Evolutionary conservation across 2,113 vertebrate genomes (phyloP).

Genomic region (Monarcha castaneiventris): DNA sequence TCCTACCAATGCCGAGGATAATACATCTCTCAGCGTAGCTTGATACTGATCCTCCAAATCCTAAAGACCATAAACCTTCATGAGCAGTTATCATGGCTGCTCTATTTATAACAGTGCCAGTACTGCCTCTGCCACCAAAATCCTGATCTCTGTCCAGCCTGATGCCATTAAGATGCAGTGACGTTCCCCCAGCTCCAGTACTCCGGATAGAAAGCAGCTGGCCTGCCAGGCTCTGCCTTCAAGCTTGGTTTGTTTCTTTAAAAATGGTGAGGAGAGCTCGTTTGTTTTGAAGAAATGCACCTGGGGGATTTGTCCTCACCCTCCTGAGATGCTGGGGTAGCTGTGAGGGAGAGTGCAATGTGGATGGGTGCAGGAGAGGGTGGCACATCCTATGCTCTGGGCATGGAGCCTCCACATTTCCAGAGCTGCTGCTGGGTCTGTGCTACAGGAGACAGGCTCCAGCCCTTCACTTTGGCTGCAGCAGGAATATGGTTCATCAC

Average conservation of each 20-base stretch:
- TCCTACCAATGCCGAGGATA: not conserved
- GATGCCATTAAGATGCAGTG: conserved; percentile 27
- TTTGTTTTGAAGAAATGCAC: not conserved
- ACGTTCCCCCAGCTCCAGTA: not conserved
- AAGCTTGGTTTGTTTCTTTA: not conserved
- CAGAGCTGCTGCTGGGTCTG: not conserved
- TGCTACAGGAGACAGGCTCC: not conserved
- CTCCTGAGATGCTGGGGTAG: not conserved
- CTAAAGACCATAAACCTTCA: not conserved
- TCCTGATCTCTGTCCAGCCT: conserved; percentile 28
- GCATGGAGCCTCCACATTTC: not conserved
- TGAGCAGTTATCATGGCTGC: not conserved
- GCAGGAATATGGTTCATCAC: not conserved
- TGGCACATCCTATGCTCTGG: not conserved
- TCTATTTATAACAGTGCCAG: conserved; percentile 12
- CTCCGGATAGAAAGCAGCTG: conserved; percentile 21
- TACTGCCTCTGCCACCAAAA: conserved; percentile 26
- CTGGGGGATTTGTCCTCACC: not conserved
- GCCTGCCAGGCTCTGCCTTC: conserved; percentile 5
- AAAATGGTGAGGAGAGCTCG: not conserved
- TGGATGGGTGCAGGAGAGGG: not conserved
- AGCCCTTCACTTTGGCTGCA: accelerated
- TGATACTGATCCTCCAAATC: conserved; percentile 2
- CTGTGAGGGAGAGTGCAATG: accelerated
- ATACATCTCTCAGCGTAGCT: not conserved